A percentile compares a stretch with the other conserved stretches of the same genome.
Conservation (phyloP, 2,113 vertebrate genomes). For the Dicentrarchus labrax region DNA sequence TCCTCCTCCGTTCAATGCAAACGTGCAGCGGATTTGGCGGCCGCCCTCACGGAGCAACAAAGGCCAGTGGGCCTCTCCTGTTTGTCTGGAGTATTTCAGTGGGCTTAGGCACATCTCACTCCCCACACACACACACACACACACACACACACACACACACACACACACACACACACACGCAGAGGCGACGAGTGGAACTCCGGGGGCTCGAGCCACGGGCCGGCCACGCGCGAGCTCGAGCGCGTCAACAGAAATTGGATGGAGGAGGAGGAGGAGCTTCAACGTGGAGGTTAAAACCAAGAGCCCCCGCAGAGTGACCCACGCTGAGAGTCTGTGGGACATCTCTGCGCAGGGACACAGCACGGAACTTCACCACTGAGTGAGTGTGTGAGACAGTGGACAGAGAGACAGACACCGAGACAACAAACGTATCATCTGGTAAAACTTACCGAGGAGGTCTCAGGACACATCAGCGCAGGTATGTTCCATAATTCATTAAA, state of each 20-base stretch:
- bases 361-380: neutral
- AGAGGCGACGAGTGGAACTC: slow-evolving; percentile 30
- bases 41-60: slow-evolving; percentile 67
- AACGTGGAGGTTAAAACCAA: slow-evolving; percentile 73
- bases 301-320: slow-evolving; percentile 64
- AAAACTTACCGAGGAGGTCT: slow-evolving; percentile 29
- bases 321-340: slow-evolving; percentile 52
- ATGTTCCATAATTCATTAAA: slow-evolving; percentile 6
- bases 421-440: slow-evolving; percentile 17
- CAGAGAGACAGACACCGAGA: slow-evolving; percentile 9
- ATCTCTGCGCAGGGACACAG: slow-evolving; percentile 1
- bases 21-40: slow-evolving; percentile 64
- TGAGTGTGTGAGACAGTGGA: slow-evolving; percentile 16
- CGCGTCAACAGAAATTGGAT: slow-evolving; percentile 51
- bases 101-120: slow-evolving; percentile 40
- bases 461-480: slow-evolving; percentile 51
- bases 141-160: slow-evolving; percentile 37
- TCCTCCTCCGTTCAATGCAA: slow-evolving; percentile 59
- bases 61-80: slow-evolving; percentile 57
- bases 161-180: slow-evolving; percentile 58
- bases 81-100: slow-evolving; percentile 48
- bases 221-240: slow-evolving; percentile 80
- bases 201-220: slow-evolving; percentile 79
- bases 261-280: slow-evolving; percentile 61
- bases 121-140: slow-evolving; percentile 39